Conservation (phyloP, 1,140 invertebrate species). For the Aphaenogaster rudis region DNA sequence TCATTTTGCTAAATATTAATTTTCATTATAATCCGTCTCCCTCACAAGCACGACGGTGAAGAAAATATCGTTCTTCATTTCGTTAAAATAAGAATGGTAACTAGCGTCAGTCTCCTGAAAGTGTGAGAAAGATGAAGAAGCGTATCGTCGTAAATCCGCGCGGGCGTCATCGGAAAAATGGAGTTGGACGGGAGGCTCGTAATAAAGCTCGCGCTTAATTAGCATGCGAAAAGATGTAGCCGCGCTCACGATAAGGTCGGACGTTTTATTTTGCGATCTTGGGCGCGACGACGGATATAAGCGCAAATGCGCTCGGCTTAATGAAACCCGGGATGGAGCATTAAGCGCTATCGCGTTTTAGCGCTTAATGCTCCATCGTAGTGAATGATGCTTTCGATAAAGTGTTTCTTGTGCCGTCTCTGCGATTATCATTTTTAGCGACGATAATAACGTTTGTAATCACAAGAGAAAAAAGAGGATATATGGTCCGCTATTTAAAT, state of each 20-base stretch:
- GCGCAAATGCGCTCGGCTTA: slow-evolving; percentile 48
- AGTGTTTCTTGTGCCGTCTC: slow-evolving; percentile 56
- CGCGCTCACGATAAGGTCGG: slow-evolving; percentile 43
- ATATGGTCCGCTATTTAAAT: neutral
- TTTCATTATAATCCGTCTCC: slow-evolving; percentile 32
- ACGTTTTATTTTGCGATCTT: slow-evolving; percentile 57
- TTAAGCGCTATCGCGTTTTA: slow-evolving; percentile 40
- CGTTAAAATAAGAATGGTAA: slow-evolving; percentile 21
- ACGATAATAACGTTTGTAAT: slow-evolving; percentile 40
- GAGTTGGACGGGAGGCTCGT: slow-evolving; percentile 1
- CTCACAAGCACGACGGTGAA: neutral
- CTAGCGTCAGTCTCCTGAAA: neutral
- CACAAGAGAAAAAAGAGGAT: neutral
- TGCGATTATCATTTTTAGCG: slow-evolving; percentile 56
- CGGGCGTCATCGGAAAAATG: slow-evolving; percentile 54
- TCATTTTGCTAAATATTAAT: slow-evolving; percentile 22
- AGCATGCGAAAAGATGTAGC: slow-evolving; percentile 58
- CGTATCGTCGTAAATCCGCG: slow-evolving; percentile 46
- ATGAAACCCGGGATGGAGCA: slow-evolving; percentile 53
- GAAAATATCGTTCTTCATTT: slow-evolving; percentile 38
- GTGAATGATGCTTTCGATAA: slow-evolving; percentile 55
- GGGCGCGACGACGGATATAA: slow-evolving; percentile 33
- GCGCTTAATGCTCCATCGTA: slow-evolving; percentile 59
- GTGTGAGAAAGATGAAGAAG: slow-evolving; percentile 12
- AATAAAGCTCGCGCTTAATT: slow-evolving; percentile 63